These are phyloP conservation scores for Eurystomus glaucurus DNA, from an alignment of 2,797 vertebrate genomes.

Conservation along the genomic window DNA sequence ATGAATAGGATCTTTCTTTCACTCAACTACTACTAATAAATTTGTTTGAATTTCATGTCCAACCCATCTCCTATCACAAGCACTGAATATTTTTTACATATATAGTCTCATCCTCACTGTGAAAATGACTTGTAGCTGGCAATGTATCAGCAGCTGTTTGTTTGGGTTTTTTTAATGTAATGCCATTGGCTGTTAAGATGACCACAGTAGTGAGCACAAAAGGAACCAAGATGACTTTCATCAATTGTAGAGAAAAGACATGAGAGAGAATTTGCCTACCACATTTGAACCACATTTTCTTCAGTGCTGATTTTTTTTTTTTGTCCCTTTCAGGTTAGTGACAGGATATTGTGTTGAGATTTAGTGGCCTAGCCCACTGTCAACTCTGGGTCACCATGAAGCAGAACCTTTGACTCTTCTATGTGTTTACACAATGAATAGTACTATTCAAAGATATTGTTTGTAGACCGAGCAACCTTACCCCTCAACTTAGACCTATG, in stretches of 20 bases:
- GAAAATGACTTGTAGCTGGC: not conserved
- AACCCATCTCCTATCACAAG: not conserved
- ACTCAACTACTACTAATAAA: not conserved
- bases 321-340: not conserved
- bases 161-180: not conserved
- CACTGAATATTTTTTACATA: not conserved
- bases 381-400: not conserved
- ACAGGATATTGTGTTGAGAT: not conserved
- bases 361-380: not conserved
- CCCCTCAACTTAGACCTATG: not conserved
- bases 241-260: not conserved
- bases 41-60: not conserved
- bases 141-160: not conserved
- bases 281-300: not conserved
- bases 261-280: not conserved
- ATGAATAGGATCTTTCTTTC: not conserved
- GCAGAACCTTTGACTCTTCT: not conserved
- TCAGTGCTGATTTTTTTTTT: not conserved
- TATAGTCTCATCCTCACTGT: not conserved
- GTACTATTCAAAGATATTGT: not conserved
- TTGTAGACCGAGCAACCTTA: not conserved
- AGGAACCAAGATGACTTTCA: not conserved
- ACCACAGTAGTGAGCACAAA: not conserved
- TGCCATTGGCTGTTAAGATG: not conserved
- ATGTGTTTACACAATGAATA: not conserved